Conservation (phyloP, 2,888 invertebrate genomes). For the Monoplex corrugatus region DNA sequence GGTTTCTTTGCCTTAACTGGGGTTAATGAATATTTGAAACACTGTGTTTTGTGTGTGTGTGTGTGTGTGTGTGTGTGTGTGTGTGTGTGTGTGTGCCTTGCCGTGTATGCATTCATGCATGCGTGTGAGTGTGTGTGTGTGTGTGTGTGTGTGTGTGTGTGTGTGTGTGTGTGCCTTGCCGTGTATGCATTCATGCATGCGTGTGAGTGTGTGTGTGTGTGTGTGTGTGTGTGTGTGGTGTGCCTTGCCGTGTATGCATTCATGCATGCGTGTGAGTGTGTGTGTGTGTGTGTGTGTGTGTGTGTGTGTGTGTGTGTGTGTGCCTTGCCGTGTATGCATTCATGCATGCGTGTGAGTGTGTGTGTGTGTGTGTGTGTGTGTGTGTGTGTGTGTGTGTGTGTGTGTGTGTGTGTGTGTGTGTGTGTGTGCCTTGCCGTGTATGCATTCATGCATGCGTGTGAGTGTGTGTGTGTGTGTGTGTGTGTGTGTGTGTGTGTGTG, state of each 20-base stretch:
- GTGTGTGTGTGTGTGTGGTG: not conserved
- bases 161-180: constrained; percentile 1
- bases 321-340: not conserved
- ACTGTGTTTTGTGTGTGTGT: no score
- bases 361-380: constrained; percentile 1
- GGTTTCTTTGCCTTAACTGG: no score
- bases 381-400: not conserved
- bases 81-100: no score
- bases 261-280: no score
- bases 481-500: not conserved
- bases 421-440: not conserved
- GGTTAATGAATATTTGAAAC: no score
- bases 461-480: not conserved
- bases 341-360: not conserved
- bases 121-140: not conserved
- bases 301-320: not conserved
- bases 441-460: no score
- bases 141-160: not conserved
- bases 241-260: not conserved
- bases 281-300: not conserved
- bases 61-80: no score
- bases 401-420: not conserved
- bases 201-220: not conserved
- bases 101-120: no score
- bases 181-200: not conserved